Evolutionary conservation across 2,797 vertebrate species (phyloP).

Genomic region (Tolypeutes matacus): DNA sequence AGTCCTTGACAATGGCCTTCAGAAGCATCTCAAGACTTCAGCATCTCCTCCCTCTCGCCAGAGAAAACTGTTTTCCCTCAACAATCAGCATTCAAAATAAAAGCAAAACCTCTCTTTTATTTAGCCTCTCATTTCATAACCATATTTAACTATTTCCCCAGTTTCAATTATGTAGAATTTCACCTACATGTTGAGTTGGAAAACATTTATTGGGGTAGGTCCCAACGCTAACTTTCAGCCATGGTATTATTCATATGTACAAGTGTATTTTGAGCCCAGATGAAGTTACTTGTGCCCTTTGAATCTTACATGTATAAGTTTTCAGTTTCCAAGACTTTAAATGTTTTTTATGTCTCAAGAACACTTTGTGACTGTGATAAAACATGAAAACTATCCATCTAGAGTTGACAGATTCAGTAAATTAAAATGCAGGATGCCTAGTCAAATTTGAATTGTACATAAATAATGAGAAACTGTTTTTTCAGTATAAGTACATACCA

Average conservation of each 20-base stretch:
- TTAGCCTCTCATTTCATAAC: background rate
- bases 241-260: background rate
- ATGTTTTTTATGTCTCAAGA: background rate
- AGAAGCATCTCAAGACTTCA: background rate
- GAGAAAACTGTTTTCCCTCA: background rate
- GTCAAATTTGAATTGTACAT: background rate
- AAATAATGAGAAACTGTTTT: background rate
- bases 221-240: background rate
- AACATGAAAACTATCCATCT: background rate
- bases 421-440: background rate
- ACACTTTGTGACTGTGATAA: background rate
- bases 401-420: background rate
- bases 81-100: background rate
- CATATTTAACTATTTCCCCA: background rate
- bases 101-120: background rate
- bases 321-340: background rate
- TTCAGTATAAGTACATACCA: background rate
- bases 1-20: background rate
- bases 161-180: background rate
- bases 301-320: background rate
- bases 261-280: background rate
- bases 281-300: background rate
- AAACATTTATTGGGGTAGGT: background rate
- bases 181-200: background rate
- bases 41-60: rapidly evolving